Conservation (phyloP, 2,888 invertebrate genomes). For the Diogma glabrata region DNA sequence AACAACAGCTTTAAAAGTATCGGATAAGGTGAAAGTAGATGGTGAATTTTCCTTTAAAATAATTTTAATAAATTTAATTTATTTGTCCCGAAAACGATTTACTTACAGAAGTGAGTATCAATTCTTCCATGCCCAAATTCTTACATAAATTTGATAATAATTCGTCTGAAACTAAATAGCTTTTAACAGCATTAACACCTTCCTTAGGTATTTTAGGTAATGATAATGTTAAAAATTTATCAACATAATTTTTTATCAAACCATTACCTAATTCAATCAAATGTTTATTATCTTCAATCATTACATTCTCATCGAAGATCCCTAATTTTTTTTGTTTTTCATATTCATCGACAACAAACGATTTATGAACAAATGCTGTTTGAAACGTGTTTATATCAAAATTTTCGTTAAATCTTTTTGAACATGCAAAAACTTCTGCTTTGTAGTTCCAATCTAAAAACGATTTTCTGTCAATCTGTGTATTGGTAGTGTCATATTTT, state of each 20-base stretch:
- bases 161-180: constrained; percentile 52
- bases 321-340: constrained; percentile 55
- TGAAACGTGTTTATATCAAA: constrained; percentile 59
- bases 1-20: constrained; percentile 70
- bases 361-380: constrained; percentile 67
- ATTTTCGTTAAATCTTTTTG: constrained; percentile 70
- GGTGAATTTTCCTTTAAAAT: constrained; percentile 58
- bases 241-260: constrained; percentile 53
- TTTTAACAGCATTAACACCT: constrained; percentile 55
- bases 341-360: constrained; percentile 62
- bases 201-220: constrained; percentile 64
- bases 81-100: constrained; percentile 20
- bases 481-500: constrained; percentile 38
- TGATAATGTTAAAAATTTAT: constrained; percentile 53
- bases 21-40: constrained; percentile 49
- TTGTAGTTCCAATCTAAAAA: constrained; percentile 81
- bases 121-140: constrained; percentile 71
- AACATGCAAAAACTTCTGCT: constrained; percentile 80
- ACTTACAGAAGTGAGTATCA: constrained; percentile 67
- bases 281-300: constrained; percentile 54
- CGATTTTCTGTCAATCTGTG: constrained; percentile 46
- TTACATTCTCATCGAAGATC: constrained; percentile 44
- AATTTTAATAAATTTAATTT: neutral
- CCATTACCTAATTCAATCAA: constrained; percentile 55
- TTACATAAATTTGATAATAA: constrained; percentile 58